Percentiles rank a stretch among this genome's conserved stretches.
phyloP scores from a whole-genome alignment of 2,797 vertebrate genomes.

The Aphelocoma californica region DNA sequence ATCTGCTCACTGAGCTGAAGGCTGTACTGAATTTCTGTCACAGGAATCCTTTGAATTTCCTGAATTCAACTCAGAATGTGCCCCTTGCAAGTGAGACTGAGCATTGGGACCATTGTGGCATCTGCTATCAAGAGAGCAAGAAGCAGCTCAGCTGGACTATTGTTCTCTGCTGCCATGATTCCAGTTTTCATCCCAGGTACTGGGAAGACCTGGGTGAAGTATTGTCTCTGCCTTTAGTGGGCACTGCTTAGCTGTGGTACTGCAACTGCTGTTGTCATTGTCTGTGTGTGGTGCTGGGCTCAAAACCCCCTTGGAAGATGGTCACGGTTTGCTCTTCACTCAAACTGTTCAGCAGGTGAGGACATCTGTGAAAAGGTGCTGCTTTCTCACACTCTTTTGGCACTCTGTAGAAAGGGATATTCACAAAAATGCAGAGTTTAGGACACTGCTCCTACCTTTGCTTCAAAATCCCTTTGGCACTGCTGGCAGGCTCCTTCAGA shows the following conservation, averaged over 20 bases:
- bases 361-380: neutral
- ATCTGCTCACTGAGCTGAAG: neutral
- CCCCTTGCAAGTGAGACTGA: neutral
- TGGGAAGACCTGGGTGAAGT: neutral
- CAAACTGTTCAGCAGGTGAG: neutral
- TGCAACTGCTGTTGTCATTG: neutral
- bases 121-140: neutral
- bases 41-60: neutral
- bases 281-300: neutral
- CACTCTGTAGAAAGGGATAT: neutral
- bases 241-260: neutral
- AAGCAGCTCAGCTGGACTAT: neutral
- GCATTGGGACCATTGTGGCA: neutral
- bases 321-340: neutral
- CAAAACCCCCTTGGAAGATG: neutral
- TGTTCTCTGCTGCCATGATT: neutral
- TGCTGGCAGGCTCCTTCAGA: neutral
- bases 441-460: neutral
- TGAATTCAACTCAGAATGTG: neutral
- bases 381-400: neutral
- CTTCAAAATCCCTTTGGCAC: neutral
- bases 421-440: rapidly evolving
- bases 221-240: neutral
- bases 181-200: neutral
- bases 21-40: neutral